Percentiles rank a stretch among this genome's conserved stretches.
phyloP scores from a whole-genome alignment of 2,113 vertebrate species.

The Otis tarda region DNA sequence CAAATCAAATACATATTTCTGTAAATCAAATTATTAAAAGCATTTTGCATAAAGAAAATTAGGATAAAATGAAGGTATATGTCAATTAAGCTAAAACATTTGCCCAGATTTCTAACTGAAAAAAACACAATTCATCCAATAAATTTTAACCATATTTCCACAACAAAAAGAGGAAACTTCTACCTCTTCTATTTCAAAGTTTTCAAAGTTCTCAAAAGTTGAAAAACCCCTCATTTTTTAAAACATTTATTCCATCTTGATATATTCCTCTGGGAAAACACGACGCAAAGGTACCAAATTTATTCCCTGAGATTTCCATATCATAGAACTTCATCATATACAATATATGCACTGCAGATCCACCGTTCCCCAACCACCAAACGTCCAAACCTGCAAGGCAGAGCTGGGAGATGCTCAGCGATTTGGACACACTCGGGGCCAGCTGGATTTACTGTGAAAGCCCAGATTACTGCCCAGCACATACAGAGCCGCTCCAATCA shows the following conservation, averaged over 20 bases:
- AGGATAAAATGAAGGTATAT: neutral
- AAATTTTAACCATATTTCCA: neutral
- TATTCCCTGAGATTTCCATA: constrained; percentile 30
- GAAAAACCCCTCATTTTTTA: neutral
- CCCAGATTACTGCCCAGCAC: neutral
- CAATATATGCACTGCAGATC: neutral
- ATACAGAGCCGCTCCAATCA: neutral
- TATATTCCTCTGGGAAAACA: neutral
- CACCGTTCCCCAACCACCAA: neutral
- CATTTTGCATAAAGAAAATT: neutral
- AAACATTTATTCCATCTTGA: constrained; percentile 19
- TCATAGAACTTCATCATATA: neutral
- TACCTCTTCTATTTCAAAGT: neutral
- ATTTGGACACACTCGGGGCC: neutral
- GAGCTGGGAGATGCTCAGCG: neutral
- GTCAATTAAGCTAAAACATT: neutral
- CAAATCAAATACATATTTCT: neutral
- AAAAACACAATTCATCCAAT: neutral
- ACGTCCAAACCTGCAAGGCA: neutral
- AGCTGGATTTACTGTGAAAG: neutral
- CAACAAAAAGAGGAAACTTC: neutral
- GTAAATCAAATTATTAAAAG: neutral
- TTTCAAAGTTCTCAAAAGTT: neutral
- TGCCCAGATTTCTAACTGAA: neutral
- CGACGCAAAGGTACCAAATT: neutral